These are phyloP conservation scores for Hylomyscus alleni DNA, from an alignment of 2,797 vertebrate genomes.

Conservation along the genomic window DNA sequence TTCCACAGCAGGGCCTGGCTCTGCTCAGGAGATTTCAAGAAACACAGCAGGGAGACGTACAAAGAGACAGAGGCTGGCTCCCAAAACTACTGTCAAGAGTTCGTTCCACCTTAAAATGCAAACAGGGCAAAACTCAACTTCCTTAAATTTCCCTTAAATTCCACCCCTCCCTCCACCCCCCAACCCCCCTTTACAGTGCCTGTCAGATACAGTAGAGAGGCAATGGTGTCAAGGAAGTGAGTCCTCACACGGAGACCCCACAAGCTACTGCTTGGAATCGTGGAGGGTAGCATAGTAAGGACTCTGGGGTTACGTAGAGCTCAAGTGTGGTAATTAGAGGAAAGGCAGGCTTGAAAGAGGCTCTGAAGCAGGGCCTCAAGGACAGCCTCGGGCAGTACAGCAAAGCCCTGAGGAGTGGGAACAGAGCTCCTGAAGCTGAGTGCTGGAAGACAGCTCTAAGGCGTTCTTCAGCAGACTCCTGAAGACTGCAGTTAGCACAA, in stretches of 20 bases:
- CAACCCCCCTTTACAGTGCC: accelerated
- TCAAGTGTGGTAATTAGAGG: background rate
- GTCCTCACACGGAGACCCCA: no score
- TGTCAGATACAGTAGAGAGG: background rate
- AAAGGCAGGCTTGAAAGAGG: background rate
- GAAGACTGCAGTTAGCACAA: background rate
- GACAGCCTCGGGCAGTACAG: background rate
- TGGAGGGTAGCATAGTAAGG: background rate
- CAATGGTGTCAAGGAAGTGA: background rate
- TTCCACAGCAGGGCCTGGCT: background rate
- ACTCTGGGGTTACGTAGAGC: background rate
- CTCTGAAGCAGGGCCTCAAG: background rate
- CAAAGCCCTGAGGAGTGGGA: accelerated
- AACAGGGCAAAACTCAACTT: background rate
- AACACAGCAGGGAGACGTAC: background rate
- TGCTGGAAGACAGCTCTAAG: background rate
- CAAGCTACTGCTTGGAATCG: accelerated
- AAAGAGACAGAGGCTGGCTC: background rate
- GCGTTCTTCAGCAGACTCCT: background rate
- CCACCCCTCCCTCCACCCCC: background rate
- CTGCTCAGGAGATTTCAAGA: background rate
- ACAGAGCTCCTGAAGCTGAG: background rate
- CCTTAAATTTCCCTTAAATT: background rate
- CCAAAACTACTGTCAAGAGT: background rate
- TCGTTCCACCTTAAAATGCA: background rate